Base-by-base conservation (phyloP, 2,797 vertebrate genomes). In the Eulemur albifrons region DNA sequence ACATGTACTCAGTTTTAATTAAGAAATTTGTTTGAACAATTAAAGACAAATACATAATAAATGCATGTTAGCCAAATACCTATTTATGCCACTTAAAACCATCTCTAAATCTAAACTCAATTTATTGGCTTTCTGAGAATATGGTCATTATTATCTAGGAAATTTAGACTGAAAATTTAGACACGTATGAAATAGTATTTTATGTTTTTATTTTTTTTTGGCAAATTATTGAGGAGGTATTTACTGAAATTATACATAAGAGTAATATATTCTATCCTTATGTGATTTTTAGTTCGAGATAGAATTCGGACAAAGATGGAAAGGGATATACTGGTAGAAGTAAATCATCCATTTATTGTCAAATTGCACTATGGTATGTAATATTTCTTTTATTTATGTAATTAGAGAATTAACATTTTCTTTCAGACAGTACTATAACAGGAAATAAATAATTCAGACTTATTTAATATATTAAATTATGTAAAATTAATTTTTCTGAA, bases 301-400 rank as follows among this genome's bases (percentile, higher is more conserved):
- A 98, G 99, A 98, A 99, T 99, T 98, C 99, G 99, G 73, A 99
- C 99, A 96, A 99, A 99, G 97, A 99, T 99, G 99, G 99, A 99
- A 97, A 99, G 99, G 98, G 99, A 99, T 99, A 99, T 99, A 99
- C 98, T 99, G 98, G 99, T 99, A 96, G 99, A 99, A 98, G 99
- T 99, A 96, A 99, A 99, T 98, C 99, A 99, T 98, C 99, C 99
- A 92, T 99, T 99, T 99, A 99, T 99, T 98, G 99, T 99, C 98
- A 99, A 99, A 97, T 99, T 99, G 99, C 99, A 99, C 99, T 99
- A 99, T 98, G 99, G 99, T 99, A 98, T 99, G 99, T 98, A 95
- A 93, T 97, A 1, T 3, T 83, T 76, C 4, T 90, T 17, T 88
- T 59, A 75, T 83, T 59, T 89, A 88, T 82, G 30, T 7, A 79